Percentiles rank a stretch among this genome's conserved stretches.
phyloP scores from a whole-genome alignment of 2,797 vertebrate species.

The Aulostomus chinensis region DNA sequence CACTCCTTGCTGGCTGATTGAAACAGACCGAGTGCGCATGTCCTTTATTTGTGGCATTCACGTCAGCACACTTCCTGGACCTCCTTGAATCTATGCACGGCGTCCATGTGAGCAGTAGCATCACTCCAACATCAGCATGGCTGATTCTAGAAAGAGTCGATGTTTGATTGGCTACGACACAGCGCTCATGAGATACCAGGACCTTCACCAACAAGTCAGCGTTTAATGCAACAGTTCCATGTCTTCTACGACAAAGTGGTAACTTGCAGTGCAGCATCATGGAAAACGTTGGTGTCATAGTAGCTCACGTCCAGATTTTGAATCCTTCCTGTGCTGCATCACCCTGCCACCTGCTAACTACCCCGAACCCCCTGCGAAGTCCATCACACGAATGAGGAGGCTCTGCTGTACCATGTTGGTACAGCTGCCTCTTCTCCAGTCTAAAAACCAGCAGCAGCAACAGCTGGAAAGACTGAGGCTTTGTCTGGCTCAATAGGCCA shows the following conservation, averaged over 20 bases:
- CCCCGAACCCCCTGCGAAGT: slow-evolving; percentile 30
- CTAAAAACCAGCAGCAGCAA: slow-evolving; percentile 55
- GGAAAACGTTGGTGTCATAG: slow-evolving; percentile 3
- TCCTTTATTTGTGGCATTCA: no score
- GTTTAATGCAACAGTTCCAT: slow-evolving; percentile 21
- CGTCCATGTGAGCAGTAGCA: slow-evolving; percentile 21
- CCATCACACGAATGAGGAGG: slow-evolving; percentile 45
- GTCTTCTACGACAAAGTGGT: no score
- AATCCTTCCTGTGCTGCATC: slow-evolving; percentile 17
- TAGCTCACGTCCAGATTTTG: slow-evolving; percentile 17
- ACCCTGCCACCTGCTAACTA: slow-evolving; percentile 21
- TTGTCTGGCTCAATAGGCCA: slow-evolving; percentile 62
- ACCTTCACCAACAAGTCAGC: no score
- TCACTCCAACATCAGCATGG: slow-evolving; percentile 25
- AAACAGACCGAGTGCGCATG: no score
- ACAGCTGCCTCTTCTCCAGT: slow-evolving; percentile 73
- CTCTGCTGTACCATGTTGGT: slow-evolving; percentile 67
- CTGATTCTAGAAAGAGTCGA: no score
- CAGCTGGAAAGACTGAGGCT: slow-evolving; percentile 74
- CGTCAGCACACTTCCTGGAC: background rate
- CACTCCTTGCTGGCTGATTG: no score
- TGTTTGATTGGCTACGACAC: no score
- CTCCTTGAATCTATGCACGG: no score
- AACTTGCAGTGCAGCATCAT: slow-evolving; percentile 18
- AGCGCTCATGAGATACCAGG: no score